These are phyloP conservation scores for Oreortyx pictus DNA, from an alignment of 2,797 vertebrate genomes.

Conservation along the genomic window DNA sequence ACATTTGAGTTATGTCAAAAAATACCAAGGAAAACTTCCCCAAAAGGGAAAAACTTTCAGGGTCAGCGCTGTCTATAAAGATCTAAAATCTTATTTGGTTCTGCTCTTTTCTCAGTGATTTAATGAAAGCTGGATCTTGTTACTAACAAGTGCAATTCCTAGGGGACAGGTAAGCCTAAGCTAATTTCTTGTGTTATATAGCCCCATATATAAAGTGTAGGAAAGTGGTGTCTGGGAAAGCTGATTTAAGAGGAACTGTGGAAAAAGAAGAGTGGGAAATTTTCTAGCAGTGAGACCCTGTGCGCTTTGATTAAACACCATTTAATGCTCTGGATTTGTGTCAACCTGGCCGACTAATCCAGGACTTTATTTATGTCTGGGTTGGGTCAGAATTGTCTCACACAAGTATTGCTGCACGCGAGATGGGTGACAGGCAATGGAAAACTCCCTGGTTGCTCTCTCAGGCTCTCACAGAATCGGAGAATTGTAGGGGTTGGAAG, in stretches of 20 bases:
- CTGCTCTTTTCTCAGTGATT: neutral
- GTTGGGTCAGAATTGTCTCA: fast-evolving
- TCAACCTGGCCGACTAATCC: neutral
- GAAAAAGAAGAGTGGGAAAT: neutral
- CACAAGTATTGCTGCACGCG: fast-evolving
- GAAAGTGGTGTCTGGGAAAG: neutral
- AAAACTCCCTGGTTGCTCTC: neutral
- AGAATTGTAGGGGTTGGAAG: too few species aligned
- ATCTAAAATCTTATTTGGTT: neutral
- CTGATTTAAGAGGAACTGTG: neutral
- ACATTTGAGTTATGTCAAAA: neutral
- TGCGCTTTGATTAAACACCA: conserved; percentile 19
- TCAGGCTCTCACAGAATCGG: too few species aligned
- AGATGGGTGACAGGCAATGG: neutral
- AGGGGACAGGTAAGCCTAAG: neutral
- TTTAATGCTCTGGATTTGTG: conserved; percentile 39
- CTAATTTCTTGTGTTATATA: neutral
- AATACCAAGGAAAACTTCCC: neutral
- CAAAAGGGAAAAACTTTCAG: neutral
- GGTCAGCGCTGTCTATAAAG: fast-evolving
- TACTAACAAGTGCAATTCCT: neutral
- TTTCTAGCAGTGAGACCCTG: neutral
- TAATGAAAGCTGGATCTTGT: neutral
- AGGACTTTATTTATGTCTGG: neutral
- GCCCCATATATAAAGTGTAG: neutral